These are phyloP conservation scores for Enteromius viviparus DNA, from an alignment of 2,797 vertebrate genomes.

Conservation along the genomic window DNA sequence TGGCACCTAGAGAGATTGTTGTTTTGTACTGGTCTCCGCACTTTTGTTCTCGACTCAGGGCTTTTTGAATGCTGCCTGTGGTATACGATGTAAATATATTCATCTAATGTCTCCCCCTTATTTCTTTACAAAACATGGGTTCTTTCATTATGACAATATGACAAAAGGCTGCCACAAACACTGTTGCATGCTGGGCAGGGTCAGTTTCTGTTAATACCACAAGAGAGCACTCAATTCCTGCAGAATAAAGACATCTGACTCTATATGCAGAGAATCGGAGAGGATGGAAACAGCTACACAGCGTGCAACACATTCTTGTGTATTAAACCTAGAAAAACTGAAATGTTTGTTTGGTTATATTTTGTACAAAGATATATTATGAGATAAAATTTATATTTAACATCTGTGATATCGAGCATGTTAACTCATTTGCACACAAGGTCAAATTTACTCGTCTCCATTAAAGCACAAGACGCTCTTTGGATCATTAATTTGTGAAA, in stretches of 20 bases:
- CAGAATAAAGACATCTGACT: constrained; percentile 10
- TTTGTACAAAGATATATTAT: neutral
- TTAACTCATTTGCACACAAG: constrained; percentile 1
- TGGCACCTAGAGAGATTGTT: constrained; percentile 43
- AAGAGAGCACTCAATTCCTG: constrained; percentile 62
- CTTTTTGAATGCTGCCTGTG: constrained; percentile 1
- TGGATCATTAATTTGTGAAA: neutral
- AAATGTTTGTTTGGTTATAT: neutral
- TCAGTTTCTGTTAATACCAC: constrained; percentile 54
- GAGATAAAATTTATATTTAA: neutral
- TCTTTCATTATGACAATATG: constrained; percentile 29
- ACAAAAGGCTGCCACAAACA: neutral
- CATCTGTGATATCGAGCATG: neutral
- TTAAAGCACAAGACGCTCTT: neutral
- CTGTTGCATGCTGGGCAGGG: constrained; percentile 12
- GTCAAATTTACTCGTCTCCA: neutral
- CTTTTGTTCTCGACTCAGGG: constrained; percentile 7
- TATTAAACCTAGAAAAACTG: neutral
- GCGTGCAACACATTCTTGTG: no score
- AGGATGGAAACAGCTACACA: neutral
- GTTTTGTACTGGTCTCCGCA: constrained; percentile 21
- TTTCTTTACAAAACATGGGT: neutral
- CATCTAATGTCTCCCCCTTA: constrained; percentile 3
- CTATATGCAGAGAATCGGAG: neutral
- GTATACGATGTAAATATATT: constrained; percentile 18